These are phyloP conservation scores for Anthopleura sola DNA, from an alignment of 64 coral and sea anemone genomes.

Conservation along the genomic window DNA sequence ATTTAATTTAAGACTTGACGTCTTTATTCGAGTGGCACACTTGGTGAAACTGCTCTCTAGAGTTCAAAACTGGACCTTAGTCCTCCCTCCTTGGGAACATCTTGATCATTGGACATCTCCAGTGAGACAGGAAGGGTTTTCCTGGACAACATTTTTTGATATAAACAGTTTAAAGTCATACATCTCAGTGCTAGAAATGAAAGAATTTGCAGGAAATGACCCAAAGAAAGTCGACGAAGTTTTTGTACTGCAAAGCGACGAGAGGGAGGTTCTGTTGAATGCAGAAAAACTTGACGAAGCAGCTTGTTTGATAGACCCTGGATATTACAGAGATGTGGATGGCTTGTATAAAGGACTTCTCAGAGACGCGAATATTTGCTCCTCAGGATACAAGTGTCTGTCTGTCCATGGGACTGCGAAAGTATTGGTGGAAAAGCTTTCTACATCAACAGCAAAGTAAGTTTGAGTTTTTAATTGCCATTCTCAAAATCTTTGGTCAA, in stretches of 20 bases:
- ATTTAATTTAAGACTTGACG: conserved; percentile 55
- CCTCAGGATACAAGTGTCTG: conserved; percentile 32
- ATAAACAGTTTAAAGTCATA: conserved; percentile 50
- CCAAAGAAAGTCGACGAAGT: conserved; percentile 48
- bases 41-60: conserved; percentile 41
- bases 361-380: conserved; percentile 6
- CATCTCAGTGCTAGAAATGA: conserved; percentile 33
- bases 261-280: neutral
- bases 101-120: conserved; percentile 64
- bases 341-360: conserved; percentile 44
- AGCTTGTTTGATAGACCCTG: conserved; percentile 46
- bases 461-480: neutral
- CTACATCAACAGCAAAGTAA: neutral
- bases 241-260: conserved; percentile 45
- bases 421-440: neutral
- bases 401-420: conserved; percentile 34
- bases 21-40: conserved; percentile 58
- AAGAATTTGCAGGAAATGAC: conserved; percentile 30
- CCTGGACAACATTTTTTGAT: conserved; percentile 58
- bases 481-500: neutral
- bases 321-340: conserved; percentile 46
- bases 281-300: conserved; percentile 29
- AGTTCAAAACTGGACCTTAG: conserved; percentile 56
- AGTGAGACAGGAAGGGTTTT: conserved; percentile 32
- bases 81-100: conserved; percentile 66